Percentiles rank a stretch among this genome's conserved stretches.
Conservation (phyloP, 2,113 vertebrate genomes). For the Dasyprocta punctata region DNA sequence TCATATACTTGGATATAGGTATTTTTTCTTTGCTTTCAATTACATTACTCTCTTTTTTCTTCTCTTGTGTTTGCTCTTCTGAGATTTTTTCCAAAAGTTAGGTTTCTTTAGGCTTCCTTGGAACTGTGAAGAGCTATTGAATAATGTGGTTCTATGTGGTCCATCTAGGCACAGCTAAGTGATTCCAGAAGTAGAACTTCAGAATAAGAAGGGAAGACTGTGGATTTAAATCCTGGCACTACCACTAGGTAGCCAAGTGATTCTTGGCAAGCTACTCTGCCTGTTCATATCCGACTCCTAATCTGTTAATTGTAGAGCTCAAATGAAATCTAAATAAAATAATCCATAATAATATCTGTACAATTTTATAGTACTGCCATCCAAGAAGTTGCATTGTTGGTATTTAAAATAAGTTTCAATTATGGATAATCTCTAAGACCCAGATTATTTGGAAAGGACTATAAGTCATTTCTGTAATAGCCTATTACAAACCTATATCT, state of each 20-base stretch:
- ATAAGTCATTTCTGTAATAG: background rate
- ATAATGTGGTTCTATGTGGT: background rate
- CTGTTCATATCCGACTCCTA: background rate
- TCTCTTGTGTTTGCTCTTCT: background rate
- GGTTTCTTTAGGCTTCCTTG: background rate
- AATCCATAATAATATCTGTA: background rate
- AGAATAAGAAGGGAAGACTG: background rate
- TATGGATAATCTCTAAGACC: background rate
- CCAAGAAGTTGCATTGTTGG: background rate
- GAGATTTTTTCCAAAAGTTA: background rate
- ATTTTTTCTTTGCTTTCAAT: background rate
- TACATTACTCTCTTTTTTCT: background rate
- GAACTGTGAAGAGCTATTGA: background rate
- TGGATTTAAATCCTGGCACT: background rate
- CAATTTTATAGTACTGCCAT: background rate
- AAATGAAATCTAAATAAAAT: background rate
- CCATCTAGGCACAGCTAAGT: fast-evolving
- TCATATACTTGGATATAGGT: background rate
- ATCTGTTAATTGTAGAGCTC: background rate
- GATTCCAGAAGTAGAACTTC: background rate
- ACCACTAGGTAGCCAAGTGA: background rate
- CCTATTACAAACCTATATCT: background rate
- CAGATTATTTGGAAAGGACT: background rate
- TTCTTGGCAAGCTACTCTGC: background rate
- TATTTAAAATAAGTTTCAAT: background rate